Evolutionary conservation across 2,113 vertebrate genomes (phyloP), one percentile per base, ranked within the genome.

Genomic region (Muscicapa adusta): DNA sequence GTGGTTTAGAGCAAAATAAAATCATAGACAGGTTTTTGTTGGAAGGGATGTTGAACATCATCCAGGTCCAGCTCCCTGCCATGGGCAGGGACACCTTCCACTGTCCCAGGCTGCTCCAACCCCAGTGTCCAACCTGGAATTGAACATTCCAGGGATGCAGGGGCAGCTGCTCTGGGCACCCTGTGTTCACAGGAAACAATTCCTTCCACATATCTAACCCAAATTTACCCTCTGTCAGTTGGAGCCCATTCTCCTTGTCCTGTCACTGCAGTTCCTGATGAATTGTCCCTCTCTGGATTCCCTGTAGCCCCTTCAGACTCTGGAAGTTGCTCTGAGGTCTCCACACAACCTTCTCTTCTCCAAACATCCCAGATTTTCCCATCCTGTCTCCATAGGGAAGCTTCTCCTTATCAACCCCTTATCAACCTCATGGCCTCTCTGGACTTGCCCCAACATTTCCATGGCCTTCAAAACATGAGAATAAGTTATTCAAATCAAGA

Each of bases 21-120:
- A 33, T 17, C 1, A 3, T 3, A 14, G 43, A 24, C 36, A 14
- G 25, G 17, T 11, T 73, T 66, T 23, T 26, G 8, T 45, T 24
- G 51, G 18, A 58, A n/a, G 8, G 15, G 19, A 29, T 12, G 0
- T 45, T n/a, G 51, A 72, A 40, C 3, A 9, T 50, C 8, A 38
- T 19, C 22, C 0, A 0, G 0, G 16, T 0, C 6, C 11, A 15
- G 5, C 18, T 18, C 17, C 14, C 34, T 42, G 13, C 50, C 50
- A 18, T 28, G 31, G 31, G 29, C 58, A 72, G 75, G 51, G 60
- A n/a, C 51, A 17, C 28, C 23, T 73, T 0, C 51, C 76, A 66
- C 51, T 33, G 47, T 15, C 4, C 51, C 60, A 65, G 76, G 51
- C 6, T 73, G 67, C 43, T 88, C 85, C 5, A 71, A 7, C 51